These are phyloP conservation scores for Orchestia grillus DNA, from an alignment of 1,140 invertebrate genomes.

Conservation along the genomic window DNA sequence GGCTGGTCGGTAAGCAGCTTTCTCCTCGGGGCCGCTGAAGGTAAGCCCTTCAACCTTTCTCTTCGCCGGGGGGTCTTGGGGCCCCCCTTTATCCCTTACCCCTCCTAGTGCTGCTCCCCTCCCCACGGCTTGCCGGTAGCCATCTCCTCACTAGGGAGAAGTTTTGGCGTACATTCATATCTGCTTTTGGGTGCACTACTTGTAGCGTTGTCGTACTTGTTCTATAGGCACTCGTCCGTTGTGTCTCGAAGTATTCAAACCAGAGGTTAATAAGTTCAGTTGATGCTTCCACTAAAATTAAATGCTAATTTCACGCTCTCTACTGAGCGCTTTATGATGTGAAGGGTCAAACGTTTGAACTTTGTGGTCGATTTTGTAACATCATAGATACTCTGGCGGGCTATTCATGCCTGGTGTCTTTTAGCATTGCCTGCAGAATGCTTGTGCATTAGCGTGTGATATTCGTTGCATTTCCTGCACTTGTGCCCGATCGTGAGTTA, in stretches of 20 bases:
- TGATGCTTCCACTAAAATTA: neutral
- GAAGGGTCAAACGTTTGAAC: neutral
- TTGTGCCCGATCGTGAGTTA: neutral
- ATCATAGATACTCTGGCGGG: neutral
- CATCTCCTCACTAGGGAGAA: neutral
- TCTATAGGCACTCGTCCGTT: neutral
- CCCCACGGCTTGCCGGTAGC: neutral
- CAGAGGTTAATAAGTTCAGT: neutral
- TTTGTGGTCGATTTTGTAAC: neutral
- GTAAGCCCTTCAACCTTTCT: conserved; percentile 43
- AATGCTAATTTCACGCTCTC: neutral
- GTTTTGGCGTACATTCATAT: neutral
- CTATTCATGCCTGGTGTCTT: no score
- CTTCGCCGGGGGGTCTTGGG: neutral
- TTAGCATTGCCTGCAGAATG: neutral
- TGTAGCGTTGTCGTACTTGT: neutral
- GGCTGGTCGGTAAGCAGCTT: conserved; percentile 22
- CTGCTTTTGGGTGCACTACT: no score
- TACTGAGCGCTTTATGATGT: neutral
- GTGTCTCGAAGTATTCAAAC: neutral
- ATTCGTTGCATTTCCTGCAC: neutral
- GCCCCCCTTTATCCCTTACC: neutral
- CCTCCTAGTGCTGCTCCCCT: neutral
- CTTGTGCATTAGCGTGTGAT: neutral
- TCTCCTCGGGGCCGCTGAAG: conserved; percentile 33